phyloP scores from a whole-genome alignment of 2,113 vertebrate genomes.

The Nematolebias whitei region DNA sequence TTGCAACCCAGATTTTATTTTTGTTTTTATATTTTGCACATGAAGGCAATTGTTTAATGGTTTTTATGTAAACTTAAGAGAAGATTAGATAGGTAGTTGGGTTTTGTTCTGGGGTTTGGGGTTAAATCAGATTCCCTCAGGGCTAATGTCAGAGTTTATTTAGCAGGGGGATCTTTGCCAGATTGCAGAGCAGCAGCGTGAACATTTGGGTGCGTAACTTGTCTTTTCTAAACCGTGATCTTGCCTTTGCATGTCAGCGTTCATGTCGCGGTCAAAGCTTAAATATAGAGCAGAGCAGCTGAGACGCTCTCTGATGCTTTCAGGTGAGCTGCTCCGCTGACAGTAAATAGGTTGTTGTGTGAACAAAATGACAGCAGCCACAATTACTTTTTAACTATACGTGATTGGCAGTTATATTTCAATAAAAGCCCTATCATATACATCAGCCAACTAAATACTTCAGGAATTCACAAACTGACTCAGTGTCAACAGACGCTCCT shows the following conservation, averaged over 20 bases:
- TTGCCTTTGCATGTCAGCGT: conserved; percentile 22
- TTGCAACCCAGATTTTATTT: conserved; percentile 33
- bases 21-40: neutral
- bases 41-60: neutral
- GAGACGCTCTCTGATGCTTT: conserved; percentile 1
- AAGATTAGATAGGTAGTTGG: conserved; percentile 43
- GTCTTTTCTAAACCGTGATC: conserved; percentile 38
- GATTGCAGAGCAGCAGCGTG: conserved; percentile 17
- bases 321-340: neutral
- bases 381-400: neutral
- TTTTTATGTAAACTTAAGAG: conserved; percentile 2
- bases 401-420: conserved; percentile 40
- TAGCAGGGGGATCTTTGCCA: conserved; percentile 31
- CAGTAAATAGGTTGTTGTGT: conserved; percentile 36
- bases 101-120: conserved; percentile 48
- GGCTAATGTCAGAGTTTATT: conserved; percentile 45
- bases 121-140: conserved; percentile 37
- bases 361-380: conserved; percentile 34
- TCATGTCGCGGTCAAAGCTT: conserved; percentile 28
- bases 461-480: conserved; percentile 35
- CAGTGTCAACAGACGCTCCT: conserved; percentile 51
- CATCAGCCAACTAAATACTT: conserved; percentile 46
- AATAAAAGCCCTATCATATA: conserved; percentile 26
- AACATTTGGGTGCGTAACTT: conserved; percentile 33
- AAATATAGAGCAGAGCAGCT: conserved; percentile 24